Conservation (phyloP, 2,888 invertebrate species). For the Mimumesa dahlbomi region DNA sequence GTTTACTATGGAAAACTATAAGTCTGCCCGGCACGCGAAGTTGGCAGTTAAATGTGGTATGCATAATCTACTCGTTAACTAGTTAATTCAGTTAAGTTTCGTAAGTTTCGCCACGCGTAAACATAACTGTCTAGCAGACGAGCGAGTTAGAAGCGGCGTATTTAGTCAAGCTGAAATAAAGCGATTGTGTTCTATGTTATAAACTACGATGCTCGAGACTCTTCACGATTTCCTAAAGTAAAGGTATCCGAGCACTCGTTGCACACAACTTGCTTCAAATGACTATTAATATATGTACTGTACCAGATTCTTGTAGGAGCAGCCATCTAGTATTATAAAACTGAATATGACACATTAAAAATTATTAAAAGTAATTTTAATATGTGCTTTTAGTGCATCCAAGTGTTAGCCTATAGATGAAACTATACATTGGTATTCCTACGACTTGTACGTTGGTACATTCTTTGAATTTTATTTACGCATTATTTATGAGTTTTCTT, state of each 20-base stretch:
- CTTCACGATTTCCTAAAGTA: conserved; percentile 35
- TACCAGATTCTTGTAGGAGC: too few species aligned
- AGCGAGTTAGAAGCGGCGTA: conserved; percentile 51
- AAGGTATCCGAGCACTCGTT: conserved; percentile 32
- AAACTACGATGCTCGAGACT: conserved; percentile 50
- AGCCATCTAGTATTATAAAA: too few species aligned
- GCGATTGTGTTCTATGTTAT: conserved; percentile 64
- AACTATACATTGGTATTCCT: too few species aligned
- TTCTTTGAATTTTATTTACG: too few species aligned
- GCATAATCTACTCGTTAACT: conserved; percentile 67
- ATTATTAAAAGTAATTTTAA: too few species aligned
- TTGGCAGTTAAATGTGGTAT: conserved; percentile 64
- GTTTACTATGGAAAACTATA: conserved; percentile 49
- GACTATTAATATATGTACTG: conserved; percentile 20
- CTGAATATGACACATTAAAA: too few species aligned
- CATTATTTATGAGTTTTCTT: too few species aligned
- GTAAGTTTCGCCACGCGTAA: conserved; percentile 64
- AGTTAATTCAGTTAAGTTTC: conserved; percentile 67
- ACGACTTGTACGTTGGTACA: too few species aligned
- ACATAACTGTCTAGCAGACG: conserved; percentile 59
- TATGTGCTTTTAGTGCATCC: too few species aligned
- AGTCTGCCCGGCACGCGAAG: conserved; percentile 44
- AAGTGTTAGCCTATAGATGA: too few species aligned
- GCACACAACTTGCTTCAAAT: conserved; percentile 20
- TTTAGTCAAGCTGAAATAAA: conserved; percentile 63